These are phyloP conservation scores for Neuroterus valhalla DNA, from an alignment of 1,140 invertebrate species.

Conservation along the genomic window DNA sequence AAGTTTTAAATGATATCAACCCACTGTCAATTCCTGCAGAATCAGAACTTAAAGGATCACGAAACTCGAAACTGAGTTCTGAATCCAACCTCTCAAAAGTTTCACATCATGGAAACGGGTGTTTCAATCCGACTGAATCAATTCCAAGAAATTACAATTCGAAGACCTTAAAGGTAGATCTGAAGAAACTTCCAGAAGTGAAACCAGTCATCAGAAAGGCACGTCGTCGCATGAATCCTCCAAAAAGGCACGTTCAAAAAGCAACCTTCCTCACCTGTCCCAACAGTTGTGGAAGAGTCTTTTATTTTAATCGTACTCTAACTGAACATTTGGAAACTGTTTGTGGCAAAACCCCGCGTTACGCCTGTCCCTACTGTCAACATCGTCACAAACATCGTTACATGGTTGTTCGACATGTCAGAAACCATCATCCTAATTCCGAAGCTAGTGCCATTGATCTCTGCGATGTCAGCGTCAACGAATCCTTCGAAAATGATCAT, in stretches of 20 bases:
- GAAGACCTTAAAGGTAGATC: slow-evolving; percentile 4
- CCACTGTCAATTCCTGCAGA: neutral
- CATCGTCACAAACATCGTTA: slow-evolving; percentile 59
- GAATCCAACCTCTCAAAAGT: neutral
- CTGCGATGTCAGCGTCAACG: slow-evolving; percentile 6
- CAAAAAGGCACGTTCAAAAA: neutral
- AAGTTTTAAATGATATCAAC: slow-evolving; percentile 2
- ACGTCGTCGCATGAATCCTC: neutral
- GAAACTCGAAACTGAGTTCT: neutral
- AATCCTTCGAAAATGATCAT: too few species aligned
- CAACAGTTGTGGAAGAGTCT: slow-evolving; percentile 40
- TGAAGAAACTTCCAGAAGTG: neutral
- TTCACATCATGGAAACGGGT: neutral
- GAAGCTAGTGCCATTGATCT: slow-evolving; percentile 44
- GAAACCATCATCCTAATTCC: slow-evolving; percentile 44
- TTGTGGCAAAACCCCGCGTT: slow-evolving; percentile 75
- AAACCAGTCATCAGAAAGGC: neutral
- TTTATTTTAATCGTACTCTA: slow-evolving; percentile 49
- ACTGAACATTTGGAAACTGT: slow-evolving; percentile 66
- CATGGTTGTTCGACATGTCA: slow-evolving; percentile 50
- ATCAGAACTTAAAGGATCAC: neutral
- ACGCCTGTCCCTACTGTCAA: slow-evolving; percentile 73
- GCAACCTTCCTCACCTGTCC: neutral
- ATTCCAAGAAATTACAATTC: neutral
- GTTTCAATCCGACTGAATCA: neutral